Conservation (phyloP, 2,113 vertebrate species). For the Zosterops borbonicus region DNA sequence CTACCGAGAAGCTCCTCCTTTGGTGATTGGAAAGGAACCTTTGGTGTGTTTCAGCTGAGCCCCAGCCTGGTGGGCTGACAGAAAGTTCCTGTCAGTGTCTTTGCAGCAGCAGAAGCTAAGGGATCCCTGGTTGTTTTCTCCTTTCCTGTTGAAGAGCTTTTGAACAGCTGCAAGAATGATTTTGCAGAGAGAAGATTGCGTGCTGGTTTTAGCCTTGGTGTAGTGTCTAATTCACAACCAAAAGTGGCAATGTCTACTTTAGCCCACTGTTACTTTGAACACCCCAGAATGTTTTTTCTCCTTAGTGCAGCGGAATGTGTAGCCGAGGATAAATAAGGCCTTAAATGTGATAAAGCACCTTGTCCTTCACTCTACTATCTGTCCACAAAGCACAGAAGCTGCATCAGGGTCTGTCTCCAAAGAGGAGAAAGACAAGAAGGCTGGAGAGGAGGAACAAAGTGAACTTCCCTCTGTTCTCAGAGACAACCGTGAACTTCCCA, state of each 20-base stretch:
- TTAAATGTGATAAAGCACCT: not conserved
- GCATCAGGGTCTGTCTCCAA: constrained; percentile 93
- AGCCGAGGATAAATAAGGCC: not conserved
- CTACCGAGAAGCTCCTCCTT: constrained; percentile 87
- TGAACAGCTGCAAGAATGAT: not conserved
- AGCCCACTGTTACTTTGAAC: not conserved
- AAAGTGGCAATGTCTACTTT: not conserved
- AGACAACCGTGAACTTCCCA: constrained; percentile 87
- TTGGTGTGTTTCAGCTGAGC: not conserved
- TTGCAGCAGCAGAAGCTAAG: not conserved
- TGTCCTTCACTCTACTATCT: not conserved
- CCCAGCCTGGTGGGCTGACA: not conserved
- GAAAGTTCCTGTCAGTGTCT: not conserved
- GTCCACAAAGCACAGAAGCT: constrained; percentile 85
- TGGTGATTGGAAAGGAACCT: constrained; percentile 76
- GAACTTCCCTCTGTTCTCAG: not conserved
- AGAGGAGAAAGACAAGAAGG: constrained; percentile 81
- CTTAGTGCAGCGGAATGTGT: not conserved
- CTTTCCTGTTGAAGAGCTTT: not conserved
- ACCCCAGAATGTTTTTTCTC: not conserved
- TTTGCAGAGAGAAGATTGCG: not conserved
- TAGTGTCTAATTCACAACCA: not conserved
- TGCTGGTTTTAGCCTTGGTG: not conserved
- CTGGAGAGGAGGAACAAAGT: constrained; percentile 77
- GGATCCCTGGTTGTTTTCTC: not conserved